Conservation (phyloP, 1,140 invertebrate species). For the Cotesia glomerata region DNA sequence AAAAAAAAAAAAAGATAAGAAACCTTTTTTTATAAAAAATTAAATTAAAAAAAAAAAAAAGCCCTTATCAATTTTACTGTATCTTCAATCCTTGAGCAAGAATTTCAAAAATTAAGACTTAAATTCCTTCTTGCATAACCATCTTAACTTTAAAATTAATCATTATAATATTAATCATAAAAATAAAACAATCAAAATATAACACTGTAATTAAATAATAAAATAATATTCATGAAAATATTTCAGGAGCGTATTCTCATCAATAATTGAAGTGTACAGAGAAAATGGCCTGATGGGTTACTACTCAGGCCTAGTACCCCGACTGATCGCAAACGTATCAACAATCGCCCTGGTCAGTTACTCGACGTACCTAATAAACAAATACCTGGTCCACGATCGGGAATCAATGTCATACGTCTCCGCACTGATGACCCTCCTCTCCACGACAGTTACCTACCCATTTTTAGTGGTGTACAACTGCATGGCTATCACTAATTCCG, state of each 20-base stretch:
- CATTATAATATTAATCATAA: too few species aligned
- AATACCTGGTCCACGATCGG: slow-evolving; percentile 78
- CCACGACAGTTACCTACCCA: slow-evolving; percentile 82
- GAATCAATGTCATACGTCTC: slow-evolving; percentile 71
- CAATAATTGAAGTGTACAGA: slow-evolving; percentile 78
- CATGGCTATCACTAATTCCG: slow-evolving; percentile 81
- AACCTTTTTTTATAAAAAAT: too few species aligned
- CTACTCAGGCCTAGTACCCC: slow-evolving; percentile 82
- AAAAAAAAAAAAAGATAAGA: too few species aligned
- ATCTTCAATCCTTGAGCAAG: too few species aligned
- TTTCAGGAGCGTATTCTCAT: slow-evolving; percentile 73
- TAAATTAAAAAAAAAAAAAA: too few species aligned
- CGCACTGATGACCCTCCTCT: slow-evolving; percentile 68
- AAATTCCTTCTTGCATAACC: too few species aligned
- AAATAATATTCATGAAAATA: slow-evolving; percentile 34
- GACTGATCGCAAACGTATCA: slow-evolving; percentile 79
- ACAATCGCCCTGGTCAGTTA: slow-evolving; percentile 75
- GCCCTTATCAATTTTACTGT: too few species aligned
- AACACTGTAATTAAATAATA: too few species aligned
- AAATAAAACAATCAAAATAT: not conserved
- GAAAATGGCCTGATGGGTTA: slow-evolving; percentile 85
- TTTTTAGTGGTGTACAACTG: slow-evolving; percentile 87
- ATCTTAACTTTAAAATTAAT: too few species aligned
- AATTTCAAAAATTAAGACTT: too few species aligned
- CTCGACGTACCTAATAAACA: slow-evolving; percentile 79